Percentiles rank a stretch among this genome's conserved stretches.
phyloP scores from a whole-genome alignment of 2,888 invertebrate species.

The Sacculina carcini region DNA sequence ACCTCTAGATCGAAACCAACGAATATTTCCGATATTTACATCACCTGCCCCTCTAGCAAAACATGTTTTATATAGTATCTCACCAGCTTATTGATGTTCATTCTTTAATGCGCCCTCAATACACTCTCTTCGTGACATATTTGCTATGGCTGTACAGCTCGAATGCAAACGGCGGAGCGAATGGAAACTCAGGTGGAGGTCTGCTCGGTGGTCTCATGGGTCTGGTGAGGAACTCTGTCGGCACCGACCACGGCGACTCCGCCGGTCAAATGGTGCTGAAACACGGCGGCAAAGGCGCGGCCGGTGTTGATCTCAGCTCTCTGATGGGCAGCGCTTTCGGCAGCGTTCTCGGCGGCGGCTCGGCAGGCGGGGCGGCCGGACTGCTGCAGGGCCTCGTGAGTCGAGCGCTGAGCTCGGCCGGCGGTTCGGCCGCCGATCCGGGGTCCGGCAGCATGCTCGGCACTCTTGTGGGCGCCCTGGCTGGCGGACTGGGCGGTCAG shows the following conservation, averaged over 20 bases:
- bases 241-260: neutral
- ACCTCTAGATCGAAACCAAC: no score
- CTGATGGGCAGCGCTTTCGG: neutral
- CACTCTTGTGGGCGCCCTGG: neutral
- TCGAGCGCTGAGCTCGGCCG: neutral
- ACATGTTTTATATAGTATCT: no score
- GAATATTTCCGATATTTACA: no score
- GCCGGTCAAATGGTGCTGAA: neutral
- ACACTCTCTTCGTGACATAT: no score
- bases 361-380: neutral
- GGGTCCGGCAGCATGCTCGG: neutral
- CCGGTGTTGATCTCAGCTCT: neutral
- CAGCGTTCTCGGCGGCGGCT: neutral
- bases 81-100: no score
- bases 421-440: neutral
- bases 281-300: neutral
- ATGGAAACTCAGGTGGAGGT: no score
- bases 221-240: neutral
- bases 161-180: no score
- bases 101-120: no score
- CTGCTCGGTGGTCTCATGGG: neutral
- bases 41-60: no score
- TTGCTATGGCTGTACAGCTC: no score
- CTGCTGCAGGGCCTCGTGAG: neutral
- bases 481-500: neutral